phyloP scores from a whole-genome alignment of 2,888 invertebrate species.

The Drosophila paranaensis region DNA sequence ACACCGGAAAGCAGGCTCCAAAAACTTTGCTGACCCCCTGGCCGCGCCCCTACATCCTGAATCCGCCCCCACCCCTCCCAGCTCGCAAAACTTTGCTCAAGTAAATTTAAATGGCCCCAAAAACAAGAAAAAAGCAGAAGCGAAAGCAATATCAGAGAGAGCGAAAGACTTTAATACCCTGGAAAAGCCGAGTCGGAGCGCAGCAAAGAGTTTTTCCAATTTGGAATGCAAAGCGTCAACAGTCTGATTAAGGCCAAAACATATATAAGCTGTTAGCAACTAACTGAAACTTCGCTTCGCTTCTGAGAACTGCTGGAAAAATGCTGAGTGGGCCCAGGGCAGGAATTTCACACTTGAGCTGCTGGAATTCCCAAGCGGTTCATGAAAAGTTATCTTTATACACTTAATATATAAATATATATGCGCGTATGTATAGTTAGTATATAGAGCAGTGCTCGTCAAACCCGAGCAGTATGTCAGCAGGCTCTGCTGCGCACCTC shows the following conservation, averaged over 20 bases:
- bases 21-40: conserved; percentile 47
- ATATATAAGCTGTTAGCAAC: background rate
- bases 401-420: background rate
- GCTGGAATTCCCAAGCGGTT: conserved; percentile 44
- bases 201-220: conserved; percentile 20
- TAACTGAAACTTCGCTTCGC: background rate
- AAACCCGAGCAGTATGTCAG: background rate
- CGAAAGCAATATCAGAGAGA: conserved; percentile 39
- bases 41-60: background rate
- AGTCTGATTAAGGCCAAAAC: conserved; percentile 13
- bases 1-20: conserved; percentile 52
- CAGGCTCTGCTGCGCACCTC: conserved; percentile 24
- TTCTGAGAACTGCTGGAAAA: background rate
- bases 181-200: conserved; percentile 16
- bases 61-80: background rate
- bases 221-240: conserved; percentile 20
- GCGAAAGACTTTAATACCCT: conserved; percentile 54
- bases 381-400: background rate
- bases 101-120: conserved; percentile 72
- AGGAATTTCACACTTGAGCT: conserved; percentile 39
- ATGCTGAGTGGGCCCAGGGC: conserved; percentile 20
- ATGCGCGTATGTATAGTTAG: too few relatives aligned
- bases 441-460: background rate
- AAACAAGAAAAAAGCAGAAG: conserved; percentile 20
- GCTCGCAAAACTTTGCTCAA: conserved; percentile 61